A percentile compares a stretch with the other conserved stretches of the same genome.
These are phyloP conservation scores for Notodonta dromedarius DNA, from an alignment of 2,888 invertebrate genomes.

Conservation along the genomic window DNA sequence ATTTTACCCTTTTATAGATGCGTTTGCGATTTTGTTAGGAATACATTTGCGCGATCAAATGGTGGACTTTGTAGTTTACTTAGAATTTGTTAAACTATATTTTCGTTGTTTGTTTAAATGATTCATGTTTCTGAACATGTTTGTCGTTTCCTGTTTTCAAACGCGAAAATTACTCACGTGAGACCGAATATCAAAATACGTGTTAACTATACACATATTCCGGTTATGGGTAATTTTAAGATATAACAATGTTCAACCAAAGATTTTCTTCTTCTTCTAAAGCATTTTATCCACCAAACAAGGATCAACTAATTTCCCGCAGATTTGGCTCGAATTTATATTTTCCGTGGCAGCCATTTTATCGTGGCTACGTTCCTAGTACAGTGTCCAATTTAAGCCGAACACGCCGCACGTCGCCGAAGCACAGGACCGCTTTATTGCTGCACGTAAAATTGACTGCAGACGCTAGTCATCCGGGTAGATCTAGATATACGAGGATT, in stretches of 20 bases:
- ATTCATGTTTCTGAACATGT: no score
- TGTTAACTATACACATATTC: no score
- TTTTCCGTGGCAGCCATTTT: background rate
- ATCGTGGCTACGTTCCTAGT: slow-evolving; percentile 11
- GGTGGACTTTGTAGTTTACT: background rate
- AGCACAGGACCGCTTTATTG: slow-evolving; percentile 62
- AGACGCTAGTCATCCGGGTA: slow-evolving; percentile 44
- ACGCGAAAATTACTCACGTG: no score
- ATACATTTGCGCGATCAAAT: slow-evolving; percentile 19
- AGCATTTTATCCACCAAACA: background rate
- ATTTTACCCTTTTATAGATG: slow-evolving; percentile 44
- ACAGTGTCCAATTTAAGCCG: slow-evolving; percentile 63
- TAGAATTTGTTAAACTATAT: no score
- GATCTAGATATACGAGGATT: slow-evolving; percentile 14
- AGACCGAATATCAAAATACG: no score
- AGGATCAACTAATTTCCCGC: background rate
- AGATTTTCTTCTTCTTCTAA: no score
- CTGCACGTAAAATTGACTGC: slow-evolving; percentile 64
- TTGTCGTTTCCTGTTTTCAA: no score
- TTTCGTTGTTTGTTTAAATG: no score
- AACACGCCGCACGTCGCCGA: slow-evolving; percentile 55
- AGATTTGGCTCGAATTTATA: background rate
- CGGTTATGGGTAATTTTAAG: no score
- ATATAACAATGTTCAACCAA: no score
- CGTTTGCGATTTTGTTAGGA: slow-evolving; percentile 40